phyloP scores from a whole-genome alignment of 2,797 vertebrate genomes.

The Allochrocebus solatus region DNA sequence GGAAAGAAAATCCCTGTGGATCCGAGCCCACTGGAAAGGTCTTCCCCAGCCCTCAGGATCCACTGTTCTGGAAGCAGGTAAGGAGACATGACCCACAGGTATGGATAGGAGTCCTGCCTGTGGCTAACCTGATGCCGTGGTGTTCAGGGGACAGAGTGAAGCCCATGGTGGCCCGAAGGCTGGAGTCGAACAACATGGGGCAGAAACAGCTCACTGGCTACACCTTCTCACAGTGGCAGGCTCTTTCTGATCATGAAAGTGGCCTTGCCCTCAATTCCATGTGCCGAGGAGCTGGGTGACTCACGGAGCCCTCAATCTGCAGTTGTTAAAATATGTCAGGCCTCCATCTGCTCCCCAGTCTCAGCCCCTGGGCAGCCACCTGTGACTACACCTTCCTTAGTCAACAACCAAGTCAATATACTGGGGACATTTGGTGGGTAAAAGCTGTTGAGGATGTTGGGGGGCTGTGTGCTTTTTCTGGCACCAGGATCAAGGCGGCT shows the following conservation, averaged over 20 bases:
- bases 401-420: slow-evolving; percentile 56
- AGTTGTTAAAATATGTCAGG: slow-evolving; percentile 57
- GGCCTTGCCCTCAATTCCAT: slow-evolving; percentile 54
- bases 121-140: neutral
- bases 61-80: neutral
- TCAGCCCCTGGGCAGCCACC: slow-evolving; percentile 73
- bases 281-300: slow-evolving; percentile 58
- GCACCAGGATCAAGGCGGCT: slow-evolving; percentile 7
- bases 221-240: neutral
- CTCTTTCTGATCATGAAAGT: slow-evolving; percentile 37
- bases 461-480: slow-evolving; percentile 19
- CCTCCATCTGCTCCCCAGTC: slow-evolving; percentile 68
- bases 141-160: neutral
- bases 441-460: slow-evolving; percentile 45
- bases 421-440: neutral
- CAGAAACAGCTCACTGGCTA: neutral
- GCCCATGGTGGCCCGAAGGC: neutral
- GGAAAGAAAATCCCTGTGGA: neutral
- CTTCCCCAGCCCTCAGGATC: neutral
- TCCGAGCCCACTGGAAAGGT: neutral
- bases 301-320: slow-evolving; percentile 65
- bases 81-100: neutral
- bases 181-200: neutral
- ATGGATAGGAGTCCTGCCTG: fast-evolving
- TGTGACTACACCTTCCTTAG: slow-evolving; percentile 76